Conservation (phyloP, 2,797 vertebrate genomes). For the Xyrichtys novacula region DNA sequence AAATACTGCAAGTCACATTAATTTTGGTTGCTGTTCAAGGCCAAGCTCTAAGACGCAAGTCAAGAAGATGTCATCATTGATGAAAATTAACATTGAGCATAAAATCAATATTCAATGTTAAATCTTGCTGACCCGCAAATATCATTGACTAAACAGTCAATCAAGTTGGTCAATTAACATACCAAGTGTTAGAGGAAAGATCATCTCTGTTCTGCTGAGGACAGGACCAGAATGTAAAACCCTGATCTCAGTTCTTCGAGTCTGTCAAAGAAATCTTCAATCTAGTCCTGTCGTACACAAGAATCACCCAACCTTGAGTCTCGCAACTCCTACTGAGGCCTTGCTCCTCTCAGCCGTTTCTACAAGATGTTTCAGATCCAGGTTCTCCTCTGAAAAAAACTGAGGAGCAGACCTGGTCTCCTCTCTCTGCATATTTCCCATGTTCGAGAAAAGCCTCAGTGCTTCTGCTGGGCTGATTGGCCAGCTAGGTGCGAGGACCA, state of each 20-base stretch:
- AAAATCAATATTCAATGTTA: slow-evolving; percentile 49
- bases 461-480: slow-evolving; percentile 74
- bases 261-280: slow-evolving; percentile 20
- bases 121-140: slow-evolving; percentile 44
- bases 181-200: slow-evolving; percentile 19
- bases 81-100: slow-evolving; percentile 3
- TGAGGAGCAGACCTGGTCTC: slow-evolving; percentile 55
- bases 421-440: slow-evolving; percentile 66
- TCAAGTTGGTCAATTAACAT: slow-evolving; percentile 39
- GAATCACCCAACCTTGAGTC: slow-evolving; percentile 19
- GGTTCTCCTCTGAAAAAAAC: slow-evolving; percentile 61
- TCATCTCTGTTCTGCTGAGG: slow-evolving; percentile 2
- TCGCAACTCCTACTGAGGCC: slow-evolving; percentile 28
- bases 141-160: slow-evolving; percentile 50
- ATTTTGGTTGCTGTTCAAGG: slow-evolving; percentile 25
- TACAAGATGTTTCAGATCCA: slow-evolving; percentile 46
- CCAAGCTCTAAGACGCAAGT: slow-evolving; percentile 14
- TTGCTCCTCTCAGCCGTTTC: slow-evolving; percentile 36
- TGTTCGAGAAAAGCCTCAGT: slow-evolving; percentile 65
- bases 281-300: slow-evolving; percentile 27
- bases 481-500: slow-evolving; percentile 65
- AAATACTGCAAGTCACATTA: slow-evolving; percentile 10
- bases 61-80: slow-evolving; percentile 3
- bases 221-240: not conserved
- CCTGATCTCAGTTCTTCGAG: slow-evolving; percentile 3